Percentiles rank a stretch among this genome's conserved stretches.
phyloP scores from a whole-genome alignment of 2,797 vertebrate species.

The Pseudochirops corinnae region DNA sequence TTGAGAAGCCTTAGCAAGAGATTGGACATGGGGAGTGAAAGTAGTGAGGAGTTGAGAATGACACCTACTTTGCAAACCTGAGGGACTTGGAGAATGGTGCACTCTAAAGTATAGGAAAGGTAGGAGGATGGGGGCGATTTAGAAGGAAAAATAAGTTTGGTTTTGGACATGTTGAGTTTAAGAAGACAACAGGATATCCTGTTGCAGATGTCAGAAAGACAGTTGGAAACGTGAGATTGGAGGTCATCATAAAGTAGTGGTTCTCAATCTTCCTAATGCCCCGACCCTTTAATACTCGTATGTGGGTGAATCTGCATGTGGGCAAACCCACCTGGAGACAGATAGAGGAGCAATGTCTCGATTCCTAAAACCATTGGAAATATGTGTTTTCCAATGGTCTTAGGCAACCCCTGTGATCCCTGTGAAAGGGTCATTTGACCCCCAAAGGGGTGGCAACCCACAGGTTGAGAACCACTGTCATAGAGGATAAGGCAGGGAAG shows the following conservation, averaged over 20 bases:
- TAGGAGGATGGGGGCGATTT: background rate
- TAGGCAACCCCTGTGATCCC: no score
- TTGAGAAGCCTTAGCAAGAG: background rate
- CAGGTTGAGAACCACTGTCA: no score
- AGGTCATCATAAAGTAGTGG: background rate
- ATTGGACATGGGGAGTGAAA: background rate
- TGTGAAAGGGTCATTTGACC: no score
- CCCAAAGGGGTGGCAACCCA: no score
- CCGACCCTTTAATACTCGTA: no score
- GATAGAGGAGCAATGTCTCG: no score
- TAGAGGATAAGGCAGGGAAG: background rate
- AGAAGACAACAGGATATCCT: background rate
- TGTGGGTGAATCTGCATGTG: no score
- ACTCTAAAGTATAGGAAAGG: background rate
- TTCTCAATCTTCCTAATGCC: no score
- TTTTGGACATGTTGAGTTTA: background rate
- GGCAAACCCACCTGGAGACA: no score
- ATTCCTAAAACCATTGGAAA: no score
- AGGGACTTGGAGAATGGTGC: background rate
- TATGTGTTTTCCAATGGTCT: no score
- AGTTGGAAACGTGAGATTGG: background rate
- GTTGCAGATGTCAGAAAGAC: background rate
- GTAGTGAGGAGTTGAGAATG: background rate
- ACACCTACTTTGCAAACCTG: background rate
- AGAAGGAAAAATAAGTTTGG: background rate